phyloP scores from a whole-genome alignment of 2,797 vertebrate genomes.

The Champsocephalus esox region DNA sequence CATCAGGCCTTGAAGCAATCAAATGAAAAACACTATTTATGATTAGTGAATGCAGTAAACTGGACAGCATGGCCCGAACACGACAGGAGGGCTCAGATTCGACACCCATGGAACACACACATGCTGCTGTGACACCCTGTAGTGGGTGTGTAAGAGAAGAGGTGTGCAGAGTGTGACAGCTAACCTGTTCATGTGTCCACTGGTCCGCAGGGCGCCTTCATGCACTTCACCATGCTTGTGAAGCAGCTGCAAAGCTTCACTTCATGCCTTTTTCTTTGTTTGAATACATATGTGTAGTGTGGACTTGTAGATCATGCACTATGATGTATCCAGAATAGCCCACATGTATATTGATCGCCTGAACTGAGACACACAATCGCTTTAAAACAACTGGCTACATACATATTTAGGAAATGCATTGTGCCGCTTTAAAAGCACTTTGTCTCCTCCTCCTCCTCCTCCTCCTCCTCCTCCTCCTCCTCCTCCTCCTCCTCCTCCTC shows the following conservation, averaged over 20 bases:
- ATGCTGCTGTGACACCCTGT: not conserved
- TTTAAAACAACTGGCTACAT: not conserved
- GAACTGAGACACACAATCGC: not conserved
- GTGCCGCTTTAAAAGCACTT: constrained; percentile 31
- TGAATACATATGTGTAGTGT: not conserved
- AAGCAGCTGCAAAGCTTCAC: not conserved
- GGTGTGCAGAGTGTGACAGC: not conserved
- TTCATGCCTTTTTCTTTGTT: not conserved
- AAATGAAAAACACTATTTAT: too few relatives aligned
- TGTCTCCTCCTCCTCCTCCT: constrained; percentile 7
- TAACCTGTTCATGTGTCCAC: not conserved
- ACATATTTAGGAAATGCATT: constrained; percentile 23
- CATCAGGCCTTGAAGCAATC: too few relatives aligned
- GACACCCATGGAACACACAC: not conserved
- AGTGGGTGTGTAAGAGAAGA: not conserved
- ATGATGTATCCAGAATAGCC: not conserved
- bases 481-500: not conserved
- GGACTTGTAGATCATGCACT: not conserved
- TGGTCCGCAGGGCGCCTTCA: not conserved
- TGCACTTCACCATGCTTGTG: not conserved
- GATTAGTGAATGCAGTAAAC: too few relatives aligned
- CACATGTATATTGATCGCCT: not conserved
- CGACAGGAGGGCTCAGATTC: not conserved
- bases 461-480: not conserved
- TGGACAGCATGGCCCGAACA: too few relatives aligned